Evolutionary conservation across 1,140 invertebrate genomes (phyloP).

Genomic region (Samia ricini): DNA sequence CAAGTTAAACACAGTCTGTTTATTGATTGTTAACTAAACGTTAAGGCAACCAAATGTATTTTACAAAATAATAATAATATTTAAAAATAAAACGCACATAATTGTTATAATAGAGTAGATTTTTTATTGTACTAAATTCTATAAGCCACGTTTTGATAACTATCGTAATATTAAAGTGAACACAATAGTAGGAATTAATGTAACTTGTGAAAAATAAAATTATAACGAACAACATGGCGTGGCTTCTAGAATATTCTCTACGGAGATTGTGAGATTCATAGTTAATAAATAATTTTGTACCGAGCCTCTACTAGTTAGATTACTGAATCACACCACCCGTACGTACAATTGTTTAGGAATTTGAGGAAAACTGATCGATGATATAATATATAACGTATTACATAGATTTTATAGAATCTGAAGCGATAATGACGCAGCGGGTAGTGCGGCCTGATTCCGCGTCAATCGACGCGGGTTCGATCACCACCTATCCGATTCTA

Average conservation of each 20-base stretch:
- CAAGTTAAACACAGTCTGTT: constrained; percentile 29
- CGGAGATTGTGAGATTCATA: constrained; percentile 46
- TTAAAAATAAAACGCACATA: constrained; percentile 52
- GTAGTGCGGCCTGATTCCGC: too few species aligned
- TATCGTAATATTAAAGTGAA: neutral
- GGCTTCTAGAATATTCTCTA: constrained; percentile 36
- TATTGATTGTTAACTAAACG: constrained; percentile 40
- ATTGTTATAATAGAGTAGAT: constrained; percentile 37
- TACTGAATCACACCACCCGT: too few species aligned
- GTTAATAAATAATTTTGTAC: constrained; percentile 38
- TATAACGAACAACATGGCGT: constrained; percentile 21
- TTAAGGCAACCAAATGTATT: constrained; percentile 45
- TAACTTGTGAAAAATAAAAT: neutral
- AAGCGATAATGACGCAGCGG: too few species aligned
- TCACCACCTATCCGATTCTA: too few species aligned
- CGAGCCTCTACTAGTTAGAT: constrained; percentile 43
- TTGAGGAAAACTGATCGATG: constrained; percentile 16
- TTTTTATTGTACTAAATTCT: constrained; percentile 30
- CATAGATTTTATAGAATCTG: too few species aligned
- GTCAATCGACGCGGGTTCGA: too few species aligned
- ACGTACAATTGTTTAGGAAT: constrained; percentile 17
- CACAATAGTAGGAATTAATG: too few species aligned
- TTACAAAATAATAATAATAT: constrained; percentile 45
- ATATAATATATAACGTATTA: too few species aligned
- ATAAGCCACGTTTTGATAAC: constrained; percentile 27